Conservation (phyloP, 37 sponge, comb jelly and placozoan species). For the Axinella damicornis region DNA sequence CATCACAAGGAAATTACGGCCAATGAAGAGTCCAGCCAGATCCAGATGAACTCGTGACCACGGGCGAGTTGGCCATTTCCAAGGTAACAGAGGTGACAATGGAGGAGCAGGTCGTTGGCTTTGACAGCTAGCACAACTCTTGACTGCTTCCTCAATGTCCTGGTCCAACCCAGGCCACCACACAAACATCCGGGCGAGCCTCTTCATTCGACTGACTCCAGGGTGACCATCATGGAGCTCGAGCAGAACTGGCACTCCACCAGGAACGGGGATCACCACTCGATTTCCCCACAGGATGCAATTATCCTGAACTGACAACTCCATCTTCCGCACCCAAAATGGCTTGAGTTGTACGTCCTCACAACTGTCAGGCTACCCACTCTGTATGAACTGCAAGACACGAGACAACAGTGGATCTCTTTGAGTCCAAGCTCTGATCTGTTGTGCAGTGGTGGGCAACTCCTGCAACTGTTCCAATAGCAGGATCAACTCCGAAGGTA, state of each 20-base stretch:
- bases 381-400: too few relatives aligned
- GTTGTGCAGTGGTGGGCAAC: too few relatives aligned
- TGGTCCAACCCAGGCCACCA: slow-evolving; percentile 29
- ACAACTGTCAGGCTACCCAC: too few relatives aligned
- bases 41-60: slow-evolving; percentile 2
- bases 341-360: not conserved
- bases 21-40: not conserved
- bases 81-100: not conserved
- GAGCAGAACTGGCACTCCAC: not conserved
- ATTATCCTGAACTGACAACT: not conserved
- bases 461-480: not conserved
- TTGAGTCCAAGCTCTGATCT: too few relatives aligned
- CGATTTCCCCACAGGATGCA: slow-evolving; percentile 27
- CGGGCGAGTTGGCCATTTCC: slow-evolving; percentile 23
- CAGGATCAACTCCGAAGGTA: not conserved
- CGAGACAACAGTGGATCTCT: too few relatives aligned
- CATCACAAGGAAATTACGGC: not conserved
- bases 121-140: not conserved
- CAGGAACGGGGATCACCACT: slow-evolving; percentile 5
- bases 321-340: not conserved
- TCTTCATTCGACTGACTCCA: slow-evolving; percentile 16
- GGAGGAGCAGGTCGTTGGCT: not conserved
- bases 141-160: not conserved
- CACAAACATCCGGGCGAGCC: slow-evolving; percentile 7
- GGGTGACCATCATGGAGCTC: slow-evolving; percentile 5